Percentiles rank a stretch among this genome's conserved stretches.
phyloP scores from a whole-genome alignment of 2,113 vertebrate species.

The Alethe castanea region DNA sequence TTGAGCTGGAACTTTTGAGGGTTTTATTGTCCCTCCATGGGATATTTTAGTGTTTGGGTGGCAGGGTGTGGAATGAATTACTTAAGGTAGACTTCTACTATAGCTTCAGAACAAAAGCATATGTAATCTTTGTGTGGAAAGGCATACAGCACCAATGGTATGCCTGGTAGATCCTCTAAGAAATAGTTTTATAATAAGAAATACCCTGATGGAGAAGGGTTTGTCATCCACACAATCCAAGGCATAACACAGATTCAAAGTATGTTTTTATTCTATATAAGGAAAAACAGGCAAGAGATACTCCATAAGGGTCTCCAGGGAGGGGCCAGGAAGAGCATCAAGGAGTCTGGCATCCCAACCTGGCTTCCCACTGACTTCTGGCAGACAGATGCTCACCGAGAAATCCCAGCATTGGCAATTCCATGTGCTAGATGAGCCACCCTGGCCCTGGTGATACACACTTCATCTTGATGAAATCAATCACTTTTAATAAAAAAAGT shows the following conservation, averaged over 20 bases:
- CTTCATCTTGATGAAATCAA: background rate
- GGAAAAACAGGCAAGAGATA: background rate
- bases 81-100: background rate
- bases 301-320: background rate
- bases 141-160: accelerated
- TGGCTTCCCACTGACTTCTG: accelerated
- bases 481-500: background rate
- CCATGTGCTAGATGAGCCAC: background rate
- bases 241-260: background rate
- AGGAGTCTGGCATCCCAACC: background rate
- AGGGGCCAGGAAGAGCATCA: background rate
- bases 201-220: background rate
- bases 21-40: background rate
- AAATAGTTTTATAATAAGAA: background rate
- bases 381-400: accelerated
- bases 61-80: background rate
- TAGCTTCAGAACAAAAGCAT: background rate
- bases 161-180: background rate
- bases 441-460: background rate
- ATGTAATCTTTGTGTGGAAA: background rate
- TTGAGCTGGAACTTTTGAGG: background rate
- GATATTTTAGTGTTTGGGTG: background rate
- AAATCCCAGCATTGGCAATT: background rate
- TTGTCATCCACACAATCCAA: background rate
- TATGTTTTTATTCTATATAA: background rate